phyloP scores from a whole-genome alignment of 1,140 invertebrate species.

The Chrysoperla carnea region DNA sequence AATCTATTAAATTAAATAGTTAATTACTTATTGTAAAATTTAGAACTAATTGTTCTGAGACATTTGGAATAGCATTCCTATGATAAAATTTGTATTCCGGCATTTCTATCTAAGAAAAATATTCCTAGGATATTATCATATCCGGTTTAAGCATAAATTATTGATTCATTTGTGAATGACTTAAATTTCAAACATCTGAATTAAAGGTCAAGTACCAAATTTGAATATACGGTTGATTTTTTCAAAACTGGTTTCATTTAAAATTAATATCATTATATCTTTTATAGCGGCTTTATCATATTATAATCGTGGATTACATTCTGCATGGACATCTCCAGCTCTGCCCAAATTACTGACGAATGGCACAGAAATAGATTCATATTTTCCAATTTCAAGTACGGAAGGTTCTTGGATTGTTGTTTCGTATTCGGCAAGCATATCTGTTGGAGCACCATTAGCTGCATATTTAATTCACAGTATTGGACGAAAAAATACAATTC shows the following conservation, averaged over 20 bases:
- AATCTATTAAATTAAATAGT: too few species aligned
- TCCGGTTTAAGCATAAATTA: too few species aligned
- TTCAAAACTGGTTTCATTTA: not conserved
- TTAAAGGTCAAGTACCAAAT: too few species aligned
- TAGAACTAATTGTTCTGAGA: too few species aligned
- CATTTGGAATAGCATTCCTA: too few species aligned
- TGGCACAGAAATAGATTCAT: not conserved
- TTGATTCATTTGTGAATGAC: too few species aligned
- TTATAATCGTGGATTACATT: not conserved
- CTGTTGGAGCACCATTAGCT: not conserved
- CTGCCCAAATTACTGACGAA: not conserved
- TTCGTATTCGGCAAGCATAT: not conserved
- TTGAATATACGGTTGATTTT: too few species aligned
- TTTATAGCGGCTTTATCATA: not conserved
- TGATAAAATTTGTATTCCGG: too few species aligned
- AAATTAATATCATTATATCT: not conserved
- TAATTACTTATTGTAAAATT: too few species aligned
- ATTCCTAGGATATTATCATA: too few species aligned
- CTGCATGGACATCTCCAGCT: not conserved
- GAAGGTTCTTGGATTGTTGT: not conserved
- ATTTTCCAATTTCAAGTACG: not conserved
- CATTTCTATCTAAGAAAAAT: too few species aligned
- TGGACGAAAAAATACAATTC: not conserved
- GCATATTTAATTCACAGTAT: conserved; percentile 7
- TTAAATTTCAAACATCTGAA: too few species aligned